Percentiles rank a stretch among this genome's conserved stretches.
These are phyloP conservation scores for Leiothrix lutea DNA, from an alignment of 2,113 vertebrate genomes.

Conservation along the genomic window DNA sequence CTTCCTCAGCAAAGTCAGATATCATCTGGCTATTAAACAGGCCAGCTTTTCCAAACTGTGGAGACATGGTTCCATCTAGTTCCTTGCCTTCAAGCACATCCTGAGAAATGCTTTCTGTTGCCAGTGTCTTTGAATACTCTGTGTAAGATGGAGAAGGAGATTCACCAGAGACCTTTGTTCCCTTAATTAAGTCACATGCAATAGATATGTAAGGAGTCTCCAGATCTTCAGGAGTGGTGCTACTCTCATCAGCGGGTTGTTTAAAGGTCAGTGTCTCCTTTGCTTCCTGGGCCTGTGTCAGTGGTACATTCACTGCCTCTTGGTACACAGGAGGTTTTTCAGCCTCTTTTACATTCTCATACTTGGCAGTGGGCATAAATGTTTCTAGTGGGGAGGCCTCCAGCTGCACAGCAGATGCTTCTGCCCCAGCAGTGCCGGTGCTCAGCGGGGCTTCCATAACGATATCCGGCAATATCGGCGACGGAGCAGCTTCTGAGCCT, in stretches of 20 bases:
- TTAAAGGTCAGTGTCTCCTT: conserved; percentile 27
- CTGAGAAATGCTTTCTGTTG: conserved; percentile 52
- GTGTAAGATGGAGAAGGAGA: conserved; percentile 46
- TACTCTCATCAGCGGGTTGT: conserved; percentile 32
- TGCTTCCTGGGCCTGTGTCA: conserved; percentile 23
- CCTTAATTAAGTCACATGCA: conserved; percentile 92
- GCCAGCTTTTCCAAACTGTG: conserved; percentile 66
- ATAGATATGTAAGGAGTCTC: conserved; percentile 83
- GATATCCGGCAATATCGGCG: conserved; percentile 89
- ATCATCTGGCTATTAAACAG: conserved; percentile 70
- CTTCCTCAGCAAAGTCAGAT: conserved; percentile 67
- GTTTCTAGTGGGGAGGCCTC: conserved; percentile 78
- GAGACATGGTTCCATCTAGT: conserved; percentile 61
- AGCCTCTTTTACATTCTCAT: conserved; percentile 72
- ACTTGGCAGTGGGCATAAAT: conserved; percentile 74
- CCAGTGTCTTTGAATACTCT: conserved; percentile 49
- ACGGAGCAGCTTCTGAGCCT: conserved; percentile 77
- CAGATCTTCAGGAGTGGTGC: conserved; percentile 62
- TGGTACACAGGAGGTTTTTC: conserved; percentile 86
- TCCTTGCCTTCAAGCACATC: conserved; percentile 54
- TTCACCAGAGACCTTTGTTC: conserved; percentile 76
- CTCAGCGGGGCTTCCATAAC: conserved; percentile 91
- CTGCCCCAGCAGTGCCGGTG: conserved; percentile 75
- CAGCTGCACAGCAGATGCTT: conserved; percentile 74
- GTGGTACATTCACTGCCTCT: conserved; percentile 79